Base-by-base conservation (phyloP, 2,888 invertebrate genomes). In the Drosophila setosimentum region DNA sequence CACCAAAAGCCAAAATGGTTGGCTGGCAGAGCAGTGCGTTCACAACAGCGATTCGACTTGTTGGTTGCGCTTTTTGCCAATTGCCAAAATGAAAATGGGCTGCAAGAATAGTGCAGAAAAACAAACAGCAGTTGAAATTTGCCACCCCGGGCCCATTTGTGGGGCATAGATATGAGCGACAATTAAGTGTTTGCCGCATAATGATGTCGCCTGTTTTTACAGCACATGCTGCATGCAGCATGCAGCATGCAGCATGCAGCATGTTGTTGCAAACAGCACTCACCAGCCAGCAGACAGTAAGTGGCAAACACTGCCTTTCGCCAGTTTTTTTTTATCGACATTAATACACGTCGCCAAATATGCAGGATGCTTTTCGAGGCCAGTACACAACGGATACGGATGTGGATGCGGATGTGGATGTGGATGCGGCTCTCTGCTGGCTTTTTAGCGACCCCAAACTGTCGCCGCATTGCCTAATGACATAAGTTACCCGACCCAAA, bases 121-220 rank as follows among this genome's bases (percentile, higher is more conserved):
- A 69, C 27, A 54, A n/a, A 27, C 11, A 27, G 54, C 50, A 58
- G 63, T 45, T 51, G 51, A 27, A 61, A 42, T 2, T 2, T 37
- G 48, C 35, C 27, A 30, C n/a, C 37, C 21, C 16, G 16, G 21
- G 1, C 21, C 53, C 53, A 29, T 55, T 37, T 37, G 37, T 62
- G 51, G 66, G 87, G 68, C 87, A 78, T 69, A 84, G 84, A 84
- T 84, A 84, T 84, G 89, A 84, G 89, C 85, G 89, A 87, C 78
- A 85, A 85, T 85, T 85, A 85, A 85, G 85, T 85, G 85, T 78
- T 89, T 85, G 85, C 89, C 85, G 85, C 85, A 85, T 85, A 85
- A 85, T 89, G 85, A 89, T 85, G 89, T 87, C 85, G 87, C 85
- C 77, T 71, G 73, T 87, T 81, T 87, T 80, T 89, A 87, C 76